Conservation (phyloP, 2,888 invertebrate species). For the Ophonus ardosiacus region DNA sequence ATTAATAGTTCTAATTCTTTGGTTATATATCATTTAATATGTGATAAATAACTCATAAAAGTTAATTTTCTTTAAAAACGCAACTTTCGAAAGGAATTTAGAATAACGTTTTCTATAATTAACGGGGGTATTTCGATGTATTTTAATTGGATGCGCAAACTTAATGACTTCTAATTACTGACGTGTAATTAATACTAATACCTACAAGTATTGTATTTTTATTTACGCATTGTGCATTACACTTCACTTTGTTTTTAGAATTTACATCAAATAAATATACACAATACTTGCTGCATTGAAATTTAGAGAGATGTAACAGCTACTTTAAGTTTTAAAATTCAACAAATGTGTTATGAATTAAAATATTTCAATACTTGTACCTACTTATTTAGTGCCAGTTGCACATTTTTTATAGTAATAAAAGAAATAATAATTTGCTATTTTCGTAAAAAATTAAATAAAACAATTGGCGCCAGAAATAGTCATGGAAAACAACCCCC, state of each 20-base stretch:
- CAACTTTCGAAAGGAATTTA: slow-evolving; percentile 32
- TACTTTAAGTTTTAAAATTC: not conserved
- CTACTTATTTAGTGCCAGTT: too few species aligned
- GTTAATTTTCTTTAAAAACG: slow-evolving; percentile 37
- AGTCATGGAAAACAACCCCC: too few species aligned
- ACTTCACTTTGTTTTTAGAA: too few species aligned
- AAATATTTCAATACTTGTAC: not conserved
- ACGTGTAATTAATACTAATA: slow-evolving; percentile 19
- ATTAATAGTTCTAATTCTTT: not conserved
- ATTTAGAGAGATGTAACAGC: too few species aligned
- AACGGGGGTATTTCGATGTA: slow-evolving; percentile 25
- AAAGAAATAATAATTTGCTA: too few species aligned
- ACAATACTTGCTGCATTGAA: too few species aligned
- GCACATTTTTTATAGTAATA: too few species aligned
- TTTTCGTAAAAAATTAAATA: too few species aligned
- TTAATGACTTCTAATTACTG: slow-evolving; percentile 39
- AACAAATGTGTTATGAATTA: not conserved
- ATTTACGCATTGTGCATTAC: not conserved
- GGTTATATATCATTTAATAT: not conserved
- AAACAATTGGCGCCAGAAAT: too few species aligned
- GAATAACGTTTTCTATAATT: slow-evolving; percentile 24
- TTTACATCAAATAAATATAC: too few species aligned
- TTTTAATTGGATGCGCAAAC: slow-evolving; percentile 39
- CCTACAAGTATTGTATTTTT: not conserved
- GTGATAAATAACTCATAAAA: not conserved